Conservation (phyloP, 2,113 vertebrate genomes). For the Anolis sagrei region DNA sequence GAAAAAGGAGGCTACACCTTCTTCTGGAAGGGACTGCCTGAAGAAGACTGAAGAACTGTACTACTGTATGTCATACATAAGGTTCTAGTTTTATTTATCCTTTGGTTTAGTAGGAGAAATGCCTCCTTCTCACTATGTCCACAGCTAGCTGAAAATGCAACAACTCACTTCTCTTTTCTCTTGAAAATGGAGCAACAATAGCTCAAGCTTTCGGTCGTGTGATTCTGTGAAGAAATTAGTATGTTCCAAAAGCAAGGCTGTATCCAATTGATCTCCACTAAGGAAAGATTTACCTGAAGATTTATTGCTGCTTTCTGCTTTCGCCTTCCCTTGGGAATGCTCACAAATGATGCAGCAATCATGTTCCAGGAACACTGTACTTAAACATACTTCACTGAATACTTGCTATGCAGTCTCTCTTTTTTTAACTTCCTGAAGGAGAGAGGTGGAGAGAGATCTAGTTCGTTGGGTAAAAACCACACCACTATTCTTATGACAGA, state of each 20-base stretch:
- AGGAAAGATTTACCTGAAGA: slow-evolving; percentile 67
- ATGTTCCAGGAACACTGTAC: slow-evolving; percentile 61
- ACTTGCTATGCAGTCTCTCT: slow-evolving; percentile 61
- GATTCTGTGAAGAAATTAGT: slow-evolving; percentile 8
- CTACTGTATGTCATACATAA: no score
- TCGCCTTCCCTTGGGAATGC: slow-evolving; percentile 68
- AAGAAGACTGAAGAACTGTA: no score
- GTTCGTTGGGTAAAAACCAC: slow-evolving; percentile 41
- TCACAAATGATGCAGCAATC: slow-evolving; percentile 71
- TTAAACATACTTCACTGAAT: slow-evolving; percentile 66
- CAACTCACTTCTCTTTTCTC: not conserved
- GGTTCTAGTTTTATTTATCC: not conserved
- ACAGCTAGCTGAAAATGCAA: not conserved
- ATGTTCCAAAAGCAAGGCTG: slow-evolving; percentile 37
- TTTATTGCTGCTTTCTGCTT: slow-evolving; percentile 65
- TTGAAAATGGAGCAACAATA: not conserved
- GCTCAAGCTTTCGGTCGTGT: not conserved
- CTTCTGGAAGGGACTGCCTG: no score
- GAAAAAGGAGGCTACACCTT: no score
- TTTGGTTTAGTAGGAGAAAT: not conserved
- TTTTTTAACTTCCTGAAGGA: slow-evolving; percentile 24
- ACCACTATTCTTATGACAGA: slow-evolving; percentile 32
- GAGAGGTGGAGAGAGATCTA: slow-evolving; percentile 32
- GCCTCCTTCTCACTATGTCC: not conserved
- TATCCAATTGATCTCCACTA: slow-evolving; percentile 58